Percentiles rank a stretch among this genome's conserved stretches.
These are phyloP conservation scores for Melikaiella ostensackeni DNA, from an alignment of 2,888 invertebrate genomes.

Conservation along the genomic window DNA sequence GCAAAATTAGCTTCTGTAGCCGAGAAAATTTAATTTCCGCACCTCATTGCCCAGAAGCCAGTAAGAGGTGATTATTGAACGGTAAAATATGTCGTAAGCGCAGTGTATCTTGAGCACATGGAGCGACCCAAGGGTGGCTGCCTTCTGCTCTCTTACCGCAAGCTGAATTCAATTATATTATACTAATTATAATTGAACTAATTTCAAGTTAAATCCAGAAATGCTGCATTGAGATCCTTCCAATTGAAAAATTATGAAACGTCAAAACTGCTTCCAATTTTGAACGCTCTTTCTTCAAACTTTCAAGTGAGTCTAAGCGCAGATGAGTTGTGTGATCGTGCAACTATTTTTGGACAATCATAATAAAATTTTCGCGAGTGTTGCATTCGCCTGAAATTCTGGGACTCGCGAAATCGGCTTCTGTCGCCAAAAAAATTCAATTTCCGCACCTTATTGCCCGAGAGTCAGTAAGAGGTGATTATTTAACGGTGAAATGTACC, in stretches of 20 bases:
- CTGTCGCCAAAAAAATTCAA: neutral
- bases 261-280: neutral
- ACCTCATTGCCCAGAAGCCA: conserved; percentile 20
- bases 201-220: no score
- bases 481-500: conserved; percentile 55
- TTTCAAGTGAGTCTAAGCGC: neutral
- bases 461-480: conserved; percentile 44
- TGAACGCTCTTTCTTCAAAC: neutral
- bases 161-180: no score
- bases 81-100: conserved; percentile 49
- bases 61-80: conserved; percentile 50
- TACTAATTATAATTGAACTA: no score
- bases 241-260: no score
- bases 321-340: neutral
- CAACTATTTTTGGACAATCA: neutral
- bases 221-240: no score
- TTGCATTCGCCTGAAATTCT: neutral
- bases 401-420: neutral
- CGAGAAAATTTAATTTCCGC: conserved; percentile 9
- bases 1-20: neutral
- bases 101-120: no score
- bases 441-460: conserved; percentile 15
- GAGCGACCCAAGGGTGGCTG: no score
- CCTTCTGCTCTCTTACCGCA: no score
- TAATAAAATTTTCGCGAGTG: neutral